Evolutionary conservation across 2,888 invertebrate genomes (phyloP), one percentile per base, ranked within the genome.

Genomic region (Drosophila suboccidentalis): DNA sequence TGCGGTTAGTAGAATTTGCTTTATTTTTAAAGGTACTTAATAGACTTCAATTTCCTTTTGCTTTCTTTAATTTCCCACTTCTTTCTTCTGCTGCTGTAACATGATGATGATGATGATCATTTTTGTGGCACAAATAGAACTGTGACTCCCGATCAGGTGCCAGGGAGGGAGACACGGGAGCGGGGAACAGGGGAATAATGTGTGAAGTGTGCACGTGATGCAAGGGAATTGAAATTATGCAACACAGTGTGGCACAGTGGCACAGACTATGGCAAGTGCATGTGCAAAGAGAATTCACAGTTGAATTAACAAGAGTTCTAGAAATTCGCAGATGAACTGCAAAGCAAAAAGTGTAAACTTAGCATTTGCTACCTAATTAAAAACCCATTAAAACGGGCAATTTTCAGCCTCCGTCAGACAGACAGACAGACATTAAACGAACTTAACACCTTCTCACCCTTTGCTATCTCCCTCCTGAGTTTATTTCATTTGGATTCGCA

Each of bases 11-110:
- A 87, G 86, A 78, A 74, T 73, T 65, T 72, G 61, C 69, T 88
- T 89, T 90, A 88, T 86, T 90, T 87, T 83, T 88, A 87, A 88
- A 88, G 75, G 84, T 90, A 88, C 86, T 87, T 88, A 88, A 87
- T 86, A 90, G 87, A 73, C 86, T 86, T 80, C 70, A 82, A 80
- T 85, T 80, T 77, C 68, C 17, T 13, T 69, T 68, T 72, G 41
- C 44, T 58, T 62, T 80, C 49, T 34, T 36, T 17, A 19, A 15
- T 17, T 13, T 34, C 17, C 49, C 32, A 44, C n/a, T 59, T 62
- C n/a, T 13, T 13, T n/a, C 50, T 36, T 39, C 44, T 11, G 9
- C 17, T 38, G 39, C 22, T 39, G 32, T 44, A 54, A 4, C 13
- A 32, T 34, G 9, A 13, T 62, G 9, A 13, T 62, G 9, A 13